Evolutionary conservation across 2,113 vertebrate species (phyloP), one percentile per base, ranked within the genome.

Genomic region (Piaya cayana): DNA sequence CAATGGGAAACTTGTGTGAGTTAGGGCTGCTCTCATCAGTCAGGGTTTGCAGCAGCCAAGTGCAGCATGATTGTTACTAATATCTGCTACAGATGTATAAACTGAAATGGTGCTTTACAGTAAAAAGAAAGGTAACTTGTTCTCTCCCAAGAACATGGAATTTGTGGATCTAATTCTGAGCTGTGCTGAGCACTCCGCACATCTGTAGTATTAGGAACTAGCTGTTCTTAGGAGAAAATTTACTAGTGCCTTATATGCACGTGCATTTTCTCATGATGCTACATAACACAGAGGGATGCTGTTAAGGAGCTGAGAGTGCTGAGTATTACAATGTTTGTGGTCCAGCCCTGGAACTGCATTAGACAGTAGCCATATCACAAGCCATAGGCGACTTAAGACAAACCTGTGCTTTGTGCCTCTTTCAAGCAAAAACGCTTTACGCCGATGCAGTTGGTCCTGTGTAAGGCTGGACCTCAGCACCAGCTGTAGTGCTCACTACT

Each of bases 1-100:
- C 93, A 90, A 97, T 96, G 59, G 93, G 88, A 93, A 96, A 96
- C 92, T 90, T 84, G 95, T 93, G 94, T 93, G 94, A 93, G 93
- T 96, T 94, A 93, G 60, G 76, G 43, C 72, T 96, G 76, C 56
- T 83, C 93, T 94, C 96, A 95, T 97, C 92, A 96, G 72, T 92
- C 93, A 94, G 92, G 85, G 86, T 95, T 90, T 94, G 93, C 76
- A 92, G 95, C 90, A 95, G 94, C 88, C 93, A 94, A 96, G 82
- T 88, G 80, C 92, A 86, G 65, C 85, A 52, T 84, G 90, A 93
- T 94, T 88, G 92, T 96, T 96, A 96, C 86, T 96, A 96, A 96
- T 96, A 94, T 53, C 83, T 93, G n/a, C 79, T 93, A 83, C 76
- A 93, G 80, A 67, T 64, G 76, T 13, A 52, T 78, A 76, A 63